Conservation (phyloP, 37 sponge, comb jelly and placozoan species). For the Theonella swinhoei region DNA sequence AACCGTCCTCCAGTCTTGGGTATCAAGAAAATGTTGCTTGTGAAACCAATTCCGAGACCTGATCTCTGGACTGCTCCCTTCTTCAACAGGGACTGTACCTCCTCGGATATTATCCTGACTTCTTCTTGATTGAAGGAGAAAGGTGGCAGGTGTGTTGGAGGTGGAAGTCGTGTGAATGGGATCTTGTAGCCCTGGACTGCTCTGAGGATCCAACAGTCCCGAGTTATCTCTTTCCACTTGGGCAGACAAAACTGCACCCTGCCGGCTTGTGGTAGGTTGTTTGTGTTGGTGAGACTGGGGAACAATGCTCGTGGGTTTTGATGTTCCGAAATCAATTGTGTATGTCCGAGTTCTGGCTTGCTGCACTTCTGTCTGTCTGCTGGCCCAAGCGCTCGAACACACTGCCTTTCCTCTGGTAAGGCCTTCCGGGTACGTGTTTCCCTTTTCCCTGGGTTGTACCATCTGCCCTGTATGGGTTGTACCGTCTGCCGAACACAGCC, state of each 20-base stretch:
- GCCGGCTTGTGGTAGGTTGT: slow-evolving; percentile 30
- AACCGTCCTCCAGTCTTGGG: slow-evolving; percentile 2
- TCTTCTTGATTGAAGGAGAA: background rate
- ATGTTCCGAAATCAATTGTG: no score
- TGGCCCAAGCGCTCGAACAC: background rate
- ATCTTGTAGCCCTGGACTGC: slow-evolving; percentile 1
- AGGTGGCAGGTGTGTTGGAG: background rate
- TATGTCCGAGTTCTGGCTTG: background rate
- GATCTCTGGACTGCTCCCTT: background rate
- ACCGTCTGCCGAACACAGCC: background rate
- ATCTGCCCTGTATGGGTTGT: background rate
- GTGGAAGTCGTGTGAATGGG: background rate
- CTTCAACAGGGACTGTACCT: background rate
- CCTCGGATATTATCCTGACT: background rate
- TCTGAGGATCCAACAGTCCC: slow-evolving; percentile 8
- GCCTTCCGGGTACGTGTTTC: no score
- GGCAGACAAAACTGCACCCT: background rate
- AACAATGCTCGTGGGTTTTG: no score
- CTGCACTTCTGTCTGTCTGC: background rate
- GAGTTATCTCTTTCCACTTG: slow-evolving; percentile 1
- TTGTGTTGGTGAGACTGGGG: no score
- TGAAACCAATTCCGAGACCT: background rate
- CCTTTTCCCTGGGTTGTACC: no score
- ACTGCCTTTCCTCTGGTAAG: background rate
- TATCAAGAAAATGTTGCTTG: slow-evolving; percentile 17